phyloP scores from a whole-genome alignment of 2,113 vertebrate genomes.

The Panurus biarmicus region DNA sequence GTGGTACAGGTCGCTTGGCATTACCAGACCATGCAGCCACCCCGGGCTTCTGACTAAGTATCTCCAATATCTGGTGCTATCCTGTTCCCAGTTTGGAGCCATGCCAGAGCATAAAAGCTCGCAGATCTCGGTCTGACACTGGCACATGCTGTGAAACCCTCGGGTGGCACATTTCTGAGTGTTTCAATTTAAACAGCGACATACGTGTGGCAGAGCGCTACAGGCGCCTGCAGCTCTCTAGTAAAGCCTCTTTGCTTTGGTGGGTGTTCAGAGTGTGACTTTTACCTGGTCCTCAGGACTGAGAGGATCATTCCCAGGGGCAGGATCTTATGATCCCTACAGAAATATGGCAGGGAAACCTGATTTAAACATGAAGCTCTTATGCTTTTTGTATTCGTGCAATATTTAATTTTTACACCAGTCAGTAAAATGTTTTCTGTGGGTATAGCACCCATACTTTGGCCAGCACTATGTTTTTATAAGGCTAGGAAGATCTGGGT shows the following conservation, averaged over 20 bases:
- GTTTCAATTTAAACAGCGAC: neutral
- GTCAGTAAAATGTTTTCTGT: neutral
- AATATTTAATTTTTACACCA: neutral
- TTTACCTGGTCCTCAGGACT: neutral
- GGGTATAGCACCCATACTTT: neutral
- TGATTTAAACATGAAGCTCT: neutral
- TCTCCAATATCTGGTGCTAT: neutral
- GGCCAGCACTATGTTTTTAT: neutral
- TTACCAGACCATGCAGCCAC: neutral
- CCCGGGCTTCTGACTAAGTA: neutral
- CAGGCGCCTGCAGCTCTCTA: neutral
- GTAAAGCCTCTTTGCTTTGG: neutral
- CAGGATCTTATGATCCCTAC: neutral
- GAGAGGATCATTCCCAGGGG: neutral
- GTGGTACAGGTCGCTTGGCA: neutral
- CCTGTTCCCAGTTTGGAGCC: neutral
- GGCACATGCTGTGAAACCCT: neutral
- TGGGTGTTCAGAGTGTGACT: neutral
- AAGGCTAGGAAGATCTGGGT: neutral
- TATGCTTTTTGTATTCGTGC: neutral
- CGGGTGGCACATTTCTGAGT: fast-evolving
- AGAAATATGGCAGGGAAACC: neutral
- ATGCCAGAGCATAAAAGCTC: neutral
- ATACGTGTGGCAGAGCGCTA: neutral
- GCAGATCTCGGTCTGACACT: neutral